These are phyloP conservation scores for Cephus nigrinus DNA, from an alignment of 2,888 invertebrate species.

Conservation along the genomic window DNA sequence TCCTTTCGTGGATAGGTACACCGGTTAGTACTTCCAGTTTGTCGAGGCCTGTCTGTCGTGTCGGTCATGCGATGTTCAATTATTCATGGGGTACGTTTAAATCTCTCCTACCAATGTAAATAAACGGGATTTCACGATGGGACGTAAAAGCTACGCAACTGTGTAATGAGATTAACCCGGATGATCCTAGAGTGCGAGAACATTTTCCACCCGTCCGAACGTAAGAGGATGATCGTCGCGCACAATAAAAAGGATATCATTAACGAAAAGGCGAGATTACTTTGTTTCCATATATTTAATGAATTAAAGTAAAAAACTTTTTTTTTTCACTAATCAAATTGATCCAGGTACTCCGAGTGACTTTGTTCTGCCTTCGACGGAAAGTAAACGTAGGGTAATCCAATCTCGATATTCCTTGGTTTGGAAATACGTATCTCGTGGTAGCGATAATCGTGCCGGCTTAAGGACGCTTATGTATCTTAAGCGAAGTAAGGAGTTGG, in stretches of 20 bases:
- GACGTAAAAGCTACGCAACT: slow-evolving; percentile 26
- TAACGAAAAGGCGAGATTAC: neutral
- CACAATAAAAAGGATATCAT: neutral
- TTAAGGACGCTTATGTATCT: neutral
- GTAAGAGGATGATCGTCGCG: neutral
- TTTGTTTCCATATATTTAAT: neutral
- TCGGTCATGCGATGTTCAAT: slow-evolving; percentile 24
- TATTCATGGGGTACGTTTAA: slow-evolving; percentile 22
- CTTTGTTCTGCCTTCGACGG: neutral
- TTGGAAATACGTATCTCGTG: neutral
- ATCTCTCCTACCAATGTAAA: slow-evolving; percentile 24
- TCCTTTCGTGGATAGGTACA: neutral
- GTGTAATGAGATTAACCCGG: slow-evolving; percentile 26
- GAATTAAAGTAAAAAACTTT: neutral
- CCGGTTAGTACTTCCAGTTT: neutral
- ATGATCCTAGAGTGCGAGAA: neutral
- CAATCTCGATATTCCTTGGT: neutral
- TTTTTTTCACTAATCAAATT: neutral
- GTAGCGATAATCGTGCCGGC: neutral
- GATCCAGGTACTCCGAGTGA: neutral
- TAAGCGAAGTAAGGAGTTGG: neutral
- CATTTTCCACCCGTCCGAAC: neutral
- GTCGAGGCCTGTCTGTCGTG: neutral
- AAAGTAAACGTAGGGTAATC: neutral
- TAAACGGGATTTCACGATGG: slow-evolving; percentile 23